Percentiles rank a stretch among this genome's conserved stretches.
These are phyloP conservation scores for Trichechus manatus DNA, from an alignment of 2,113 vertebrate genomes.

Conservation along the genomic window DNA sequence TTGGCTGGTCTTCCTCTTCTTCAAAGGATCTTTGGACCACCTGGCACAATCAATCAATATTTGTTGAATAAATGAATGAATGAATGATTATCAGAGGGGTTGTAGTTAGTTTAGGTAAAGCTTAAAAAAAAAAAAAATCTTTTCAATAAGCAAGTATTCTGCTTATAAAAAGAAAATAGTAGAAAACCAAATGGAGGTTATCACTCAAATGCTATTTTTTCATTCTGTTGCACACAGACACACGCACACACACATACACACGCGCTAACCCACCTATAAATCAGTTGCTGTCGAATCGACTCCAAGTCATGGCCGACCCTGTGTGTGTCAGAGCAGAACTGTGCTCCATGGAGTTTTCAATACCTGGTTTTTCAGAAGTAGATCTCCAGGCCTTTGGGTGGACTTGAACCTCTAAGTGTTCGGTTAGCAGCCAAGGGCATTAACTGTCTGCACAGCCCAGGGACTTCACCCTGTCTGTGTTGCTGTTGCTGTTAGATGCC, in stretches of 20 bases:
- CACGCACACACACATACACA: background rate
- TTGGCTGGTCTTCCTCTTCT: background rate
- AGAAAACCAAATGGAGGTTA: background rate
- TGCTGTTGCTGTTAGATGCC: too few relatives aligned
- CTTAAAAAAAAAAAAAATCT: conserved; percentile 23
- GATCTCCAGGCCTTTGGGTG: background rate
- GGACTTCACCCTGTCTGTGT: background rate
- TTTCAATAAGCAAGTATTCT: background rate
- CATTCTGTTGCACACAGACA: background rate
- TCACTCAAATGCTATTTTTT: background rate
- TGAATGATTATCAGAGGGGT: background rate
- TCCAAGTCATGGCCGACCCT: background rate
- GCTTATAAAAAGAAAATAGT: background rate
- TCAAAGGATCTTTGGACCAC: background rate
- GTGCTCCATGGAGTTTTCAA: background rate
- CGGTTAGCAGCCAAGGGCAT: too few relatives aligned
- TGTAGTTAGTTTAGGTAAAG: background rate
- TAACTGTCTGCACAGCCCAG: too few relatives aligned
- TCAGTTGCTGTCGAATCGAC: background rate
- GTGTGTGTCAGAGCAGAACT: background rate
- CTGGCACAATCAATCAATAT: background rate
- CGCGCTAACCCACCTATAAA: background rate
- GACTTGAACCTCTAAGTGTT: background rate
- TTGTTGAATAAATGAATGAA: background rate
- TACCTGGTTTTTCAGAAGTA: background rate